These are phyloP conservation scores for Carcinoscorpius rotundicauda DNA, from an alignment of 1,140 invertebrate species.

Conservation along the genomic window DNA sequence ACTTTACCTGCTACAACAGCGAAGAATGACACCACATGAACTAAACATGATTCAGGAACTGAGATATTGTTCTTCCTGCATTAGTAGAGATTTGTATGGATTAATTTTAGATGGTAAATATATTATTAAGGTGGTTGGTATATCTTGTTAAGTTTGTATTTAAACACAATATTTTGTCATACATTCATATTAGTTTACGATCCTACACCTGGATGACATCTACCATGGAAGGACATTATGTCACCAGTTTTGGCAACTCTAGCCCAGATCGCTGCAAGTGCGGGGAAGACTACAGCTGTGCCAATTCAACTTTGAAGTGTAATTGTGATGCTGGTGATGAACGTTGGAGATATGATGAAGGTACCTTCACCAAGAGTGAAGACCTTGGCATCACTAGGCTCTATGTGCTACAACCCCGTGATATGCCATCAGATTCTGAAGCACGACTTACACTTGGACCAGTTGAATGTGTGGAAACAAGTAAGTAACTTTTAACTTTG, in stretches of 20 bases:
- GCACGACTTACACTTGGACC: constrained; percentile 78
- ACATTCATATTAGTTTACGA: constrained; percentile 45
- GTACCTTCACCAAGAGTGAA: constrained; percentile 57
- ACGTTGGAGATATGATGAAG: constrained; percentile 77
- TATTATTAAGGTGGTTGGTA: neutral
- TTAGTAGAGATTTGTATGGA: too few species aligned
- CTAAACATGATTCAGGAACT: too few species aligned
- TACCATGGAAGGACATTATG: constrained; percentile 46
- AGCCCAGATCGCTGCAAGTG: constrained; percentile 21
- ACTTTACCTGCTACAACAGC: too few species aligned
- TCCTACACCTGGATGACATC: constrained; percentile 81
- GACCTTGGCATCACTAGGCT: constrained; percentile 80
- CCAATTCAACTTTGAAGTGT: constrained; percentile 62
- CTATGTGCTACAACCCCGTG: constrained; percentile 73
- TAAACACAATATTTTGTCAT: constrained; percentile 5
- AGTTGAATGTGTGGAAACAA: constrained; percentile 84
- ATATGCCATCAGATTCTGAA: constrained; percentile 62
- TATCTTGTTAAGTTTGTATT: constrained; percentile 6
- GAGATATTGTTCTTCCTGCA: too few species aligned
- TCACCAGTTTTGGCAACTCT: constrained; percentile 20
- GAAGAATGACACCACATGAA: too few species aligned
- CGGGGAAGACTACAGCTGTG: constrained; percentile 59
- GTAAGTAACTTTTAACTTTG: constrained; percentile 42
- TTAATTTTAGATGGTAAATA: too few species aligned
- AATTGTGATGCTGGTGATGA: constrained; percentile 65